Percentiles rank a stretch among this genome's conserved stretches.
Evolutionary conservation across 2,113 vertebrate species (phyloP).

Genomic region (Saimiri boliviensis): DNA sequence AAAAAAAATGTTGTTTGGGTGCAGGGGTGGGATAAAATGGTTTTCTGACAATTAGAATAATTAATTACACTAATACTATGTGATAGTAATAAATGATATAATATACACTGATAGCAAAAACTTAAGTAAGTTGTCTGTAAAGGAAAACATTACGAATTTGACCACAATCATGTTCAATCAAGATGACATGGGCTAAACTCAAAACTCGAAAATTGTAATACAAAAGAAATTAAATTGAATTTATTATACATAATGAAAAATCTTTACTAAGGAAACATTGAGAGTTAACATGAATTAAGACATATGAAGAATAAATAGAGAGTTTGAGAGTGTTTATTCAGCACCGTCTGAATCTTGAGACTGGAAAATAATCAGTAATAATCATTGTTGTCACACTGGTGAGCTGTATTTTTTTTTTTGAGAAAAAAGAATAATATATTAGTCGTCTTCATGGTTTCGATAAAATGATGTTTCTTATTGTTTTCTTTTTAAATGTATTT

Average conservation of each 20-base stretch:
- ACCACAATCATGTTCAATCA: not conserved
- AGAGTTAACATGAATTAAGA: not conserved
- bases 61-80: not conserved
- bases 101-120: not conserved
- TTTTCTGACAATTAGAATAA: not conserved
- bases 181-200: not conserved
- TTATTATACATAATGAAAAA: not conserved
- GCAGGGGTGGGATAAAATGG: fast-evolving
- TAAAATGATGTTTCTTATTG: not conserved
- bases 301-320: not conserved
- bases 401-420: not conserved
- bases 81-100: not conserved
- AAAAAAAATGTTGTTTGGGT: not conserved
- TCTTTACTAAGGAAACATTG: not conserved
- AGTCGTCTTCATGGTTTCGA: not conserved
- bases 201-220: not conserved
- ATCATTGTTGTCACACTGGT: not conserved
- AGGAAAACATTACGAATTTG: not conserved
- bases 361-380: not conserved
- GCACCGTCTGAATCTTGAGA: not conserved
- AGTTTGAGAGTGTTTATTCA: not conserved
- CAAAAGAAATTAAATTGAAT: not conserved
- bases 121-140: not conserved
- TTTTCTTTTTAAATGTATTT: not conserved
- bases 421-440: not conserved